Evolutionary conservation across 1,140 invertebrate genomes (phyloP).

Genomic region (Neoseiulus cucumeris): DNA sequence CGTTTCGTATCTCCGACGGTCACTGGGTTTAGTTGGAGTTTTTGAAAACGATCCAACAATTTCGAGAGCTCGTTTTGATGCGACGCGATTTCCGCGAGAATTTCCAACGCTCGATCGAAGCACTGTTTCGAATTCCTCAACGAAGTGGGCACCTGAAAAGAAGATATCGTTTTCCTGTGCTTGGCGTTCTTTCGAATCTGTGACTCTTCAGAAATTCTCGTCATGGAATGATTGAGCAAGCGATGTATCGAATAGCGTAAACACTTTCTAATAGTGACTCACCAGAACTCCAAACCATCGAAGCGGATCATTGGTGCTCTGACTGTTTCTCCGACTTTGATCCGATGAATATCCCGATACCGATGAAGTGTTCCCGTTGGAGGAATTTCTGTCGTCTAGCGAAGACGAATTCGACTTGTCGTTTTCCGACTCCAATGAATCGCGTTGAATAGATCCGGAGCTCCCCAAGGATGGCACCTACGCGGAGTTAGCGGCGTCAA

Average conservation of each 20-base stretch:
- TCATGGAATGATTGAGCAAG: too few relatives aligned
- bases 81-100: neutral
- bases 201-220: too few relatives aligned
- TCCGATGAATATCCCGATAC: neutral
- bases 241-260: too few relatives aligned
- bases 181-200: too few relatives aligned
- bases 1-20: too few relatives aligned
- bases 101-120: conserved; percentile 8
- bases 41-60: neutral
- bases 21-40: neutral
- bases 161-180: too few relatives aligned
- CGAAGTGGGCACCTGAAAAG: neutral
- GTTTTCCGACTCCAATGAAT: neutral
- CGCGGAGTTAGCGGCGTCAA: neutral
- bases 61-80: neutral
- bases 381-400: neutral
- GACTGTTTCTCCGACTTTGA: neutral
- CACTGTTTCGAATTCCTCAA: neutral
- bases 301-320: neutral
- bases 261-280: neutral
- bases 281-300: neutral
- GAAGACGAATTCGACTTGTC: neutral
- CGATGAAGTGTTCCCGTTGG: neutral
- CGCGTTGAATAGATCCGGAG: neutral
- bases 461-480: conserved; percentile 5